Conservation (phyloP, 2,113 vertebrate genomes). For the Passerina amoena region DNA sequence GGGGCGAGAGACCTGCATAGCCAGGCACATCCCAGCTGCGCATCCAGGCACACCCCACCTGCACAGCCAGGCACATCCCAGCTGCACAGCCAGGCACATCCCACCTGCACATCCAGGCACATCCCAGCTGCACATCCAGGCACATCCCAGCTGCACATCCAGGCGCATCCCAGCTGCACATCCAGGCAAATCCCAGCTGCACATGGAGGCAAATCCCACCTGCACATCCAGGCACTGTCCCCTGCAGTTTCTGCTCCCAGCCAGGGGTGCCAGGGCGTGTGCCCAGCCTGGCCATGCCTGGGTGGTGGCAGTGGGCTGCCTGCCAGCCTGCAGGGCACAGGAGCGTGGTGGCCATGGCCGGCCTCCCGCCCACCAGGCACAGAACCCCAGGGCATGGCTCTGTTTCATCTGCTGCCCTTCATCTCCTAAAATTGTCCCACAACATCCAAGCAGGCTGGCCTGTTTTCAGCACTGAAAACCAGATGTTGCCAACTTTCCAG, state of each 20-base stretch:
- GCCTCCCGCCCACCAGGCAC: background rate
- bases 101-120: background rate
- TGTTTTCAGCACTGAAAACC: background rate
- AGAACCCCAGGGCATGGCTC: rapidly evolving
- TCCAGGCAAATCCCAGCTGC: too few species aligned
- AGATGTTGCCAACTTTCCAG: background rate
- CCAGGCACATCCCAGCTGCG: too few species aligned
- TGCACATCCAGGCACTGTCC: too few species aligned
- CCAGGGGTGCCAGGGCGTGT: background rate
- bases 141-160: too few species aligned
- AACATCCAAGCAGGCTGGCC: background rate
- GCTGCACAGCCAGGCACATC: too few species aligned
- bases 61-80: too few species aligned
- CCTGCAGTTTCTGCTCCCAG: rapidly evolving
- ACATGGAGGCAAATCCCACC: background rate
- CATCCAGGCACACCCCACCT: too few species aligned
- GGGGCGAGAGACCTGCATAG: background rate
- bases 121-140: too few species aligned
- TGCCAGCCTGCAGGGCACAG: background rate
- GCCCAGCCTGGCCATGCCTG: background rate
- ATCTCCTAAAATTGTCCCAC: background rate
- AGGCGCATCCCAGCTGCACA: too few species aligned
- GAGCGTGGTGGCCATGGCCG: background rate
- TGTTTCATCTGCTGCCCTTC: background rate
- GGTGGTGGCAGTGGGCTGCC: background rate